Evolutionary conservation across 2,113 vertebrate species (phyloP), one percentile per base, ranked within the genome.

Genomic region (Chaetodon auriga): DNA sequence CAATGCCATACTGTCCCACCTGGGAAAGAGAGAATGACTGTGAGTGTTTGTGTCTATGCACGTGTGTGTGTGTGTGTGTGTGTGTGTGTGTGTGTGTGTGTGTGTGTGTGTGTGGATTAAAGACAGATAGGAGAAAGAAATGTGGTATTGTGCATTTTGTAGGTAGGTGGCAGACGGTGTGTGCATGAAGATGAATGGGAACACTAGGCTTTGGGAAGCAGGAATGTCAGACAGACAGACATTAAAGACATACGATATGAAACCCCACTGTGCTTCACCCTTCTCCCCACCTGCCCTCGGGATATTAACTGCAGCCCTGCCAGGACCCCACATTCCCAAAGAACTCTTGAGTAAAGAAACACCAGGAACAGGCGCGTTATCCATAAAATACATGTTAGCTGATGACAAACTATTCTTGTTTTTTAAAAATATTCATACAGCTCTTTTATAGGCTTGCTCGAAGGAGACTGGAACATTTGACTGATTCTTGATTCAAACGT

Each of bases 231-330:
- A 72, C 81, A 46, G 70, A 75, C 72, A 85, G 75, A 85, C 75
- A 86, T 85, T 81, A 63, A 72, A 86, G 85, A 88, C 81, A 89
- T 81, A 41, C 1, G 84, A 92, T 90, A 78, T 81, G 77, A 79
- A 75, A 71, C 79, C 85, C 61, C 16, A 19, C 65, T 73, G 85
- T 65, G 70, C 82, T 78, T 68, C 69, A 46, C 70, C 76, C 53
- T 43, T 75, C 70, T 76, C 64, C 30, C 73, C 74, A 83, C 84
- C 82, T 87, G 85, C 81, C 81, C 72, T 68, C 16, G 23, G 64
- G 66, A 82, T 73, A 85, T 86, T 86, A 83, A 87, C 65, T 41
- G 51, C 16, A 57, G 58, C 70, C 66, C 80, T 11, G 43, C 36
- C 49, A 35, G 75, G 69, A 83, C 62, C 65, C 68, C 62, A n/a